phyloP scores from a whole-genome alignment of 2,888 invertebrate genomes.

The Belgica antarctica region DNA sequence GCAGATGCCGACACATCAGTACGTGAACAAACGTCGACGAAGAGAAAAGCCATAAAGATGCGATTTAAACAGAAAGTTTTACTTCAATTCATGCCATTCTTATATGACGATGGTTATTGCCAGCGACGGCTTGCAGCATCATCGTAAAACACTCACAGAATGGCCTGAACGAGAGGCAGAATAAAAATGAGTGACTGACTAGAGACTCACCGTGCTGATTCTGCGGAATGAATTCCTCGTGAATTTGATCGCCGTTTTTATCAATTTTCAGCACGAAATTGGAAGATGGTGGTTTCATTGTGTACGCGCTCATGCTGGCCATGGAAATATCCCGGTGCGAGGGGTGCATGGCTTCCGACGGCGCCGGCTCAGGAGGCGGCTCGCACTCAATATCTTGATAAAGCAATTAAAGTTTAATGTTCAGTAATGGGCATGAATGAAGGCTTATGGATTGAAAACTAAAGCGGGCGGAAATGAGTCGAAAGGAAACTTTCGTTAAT shows the following conservation, averaged over 20 bases:
- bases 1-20: constrained; percentile 32
- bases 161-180: neutral
- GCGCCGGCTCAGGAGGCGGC: constrained; percentile 40
- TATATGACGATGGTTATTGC: constrained; percentile 31
- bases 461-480: no score
- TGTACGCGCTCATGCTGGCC: constrained; percentile 36
- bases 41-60: no score
- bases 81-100: constrained; percentile 17
- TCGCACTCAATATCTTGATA: constrained; percentile 41
- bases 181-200: neutral
- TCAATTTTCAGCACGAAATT: constrained; percentile 55
- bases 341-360: constrained; percentile 3
- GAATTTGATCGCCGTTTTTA: constrained; percentile 55
- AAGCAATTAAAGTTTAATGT: no score
- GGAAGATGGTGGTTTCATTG: constrained; percentile 49
- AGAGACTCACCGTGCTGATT: constrained; percentile 50
- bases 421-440: no score
- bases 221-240: constrained; percentile 55
- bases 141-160: constrained; percentile 30
- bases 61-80: neutral
- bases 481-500: neutral
- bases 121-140: constrained; percentile 40
- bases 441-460: no score
- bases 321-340: constrained; percentile 38
- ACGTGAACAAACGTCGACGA: constrained; percentile 16